These are phyloP conservation scores for Xestia sexstrigata DNA, from an alignment of 2,888 invertebrate genomes.

Conservation along the genomic window DNA sequence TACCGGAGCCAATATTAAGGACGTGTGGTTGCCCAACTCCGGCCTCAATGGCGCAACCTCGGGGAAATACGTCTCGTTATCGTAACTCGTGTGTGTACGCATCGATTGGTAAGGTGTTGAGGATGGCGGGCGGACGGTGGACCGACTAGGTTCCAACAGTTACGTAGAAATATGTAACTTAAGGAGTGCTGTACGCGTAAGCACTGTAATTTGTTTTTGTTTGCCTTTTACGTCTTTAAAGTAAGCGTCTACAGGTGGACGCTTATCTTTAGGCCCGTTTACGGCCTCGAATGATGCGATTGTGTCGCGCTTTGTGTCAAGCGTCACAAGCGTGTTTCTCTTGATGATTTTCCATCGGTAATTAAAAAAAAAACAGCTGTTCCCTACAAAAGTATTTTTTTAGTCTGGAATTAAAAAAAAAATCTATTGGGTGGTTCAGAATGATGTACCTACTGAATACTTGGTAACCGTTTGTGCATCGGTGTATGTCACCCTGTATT, in stretches of 20 bases:
- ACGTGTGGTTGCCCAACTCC: constrained; percentile 38
- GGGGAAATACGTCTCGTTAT: constrained; percentile 57
- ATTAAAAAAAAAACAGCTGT: too few species aligned
- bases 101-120: constrained; percentile 8
- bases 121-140: constrained; percentile 14
- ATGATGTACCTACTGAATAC: too few species aligned
- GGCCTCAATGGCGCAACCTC: constrained; percentile 51
- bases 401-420: too few species aligned
- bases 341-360: neutral
- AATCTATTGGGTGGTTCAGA: too few species aligned
- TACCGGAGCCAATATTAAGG: constrained; percentile 34
- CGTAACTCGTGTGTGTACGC: constrained; percentile 38
- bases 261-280: too few species aligned
- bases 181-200: neutral
- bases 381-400: too few species aligned
- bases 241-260: too few species aligned
- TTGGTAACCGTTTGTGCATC: too few species aligned
- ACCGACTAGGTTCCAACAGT: neutral
- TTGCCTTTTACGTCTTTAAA: neutral
- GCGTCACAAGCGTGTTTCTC: neutral
- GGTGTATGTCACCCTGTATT: too few species aligned
- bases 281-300: neutral
- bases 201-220: neutral
- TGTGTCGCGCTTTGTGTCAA: neutral
- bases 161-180: constrained; percentile 36